Evolutionary conservation across 2,888 invertebrate species (phyloP).

Genomic region (Ectropis crepuscularia): DNA sequence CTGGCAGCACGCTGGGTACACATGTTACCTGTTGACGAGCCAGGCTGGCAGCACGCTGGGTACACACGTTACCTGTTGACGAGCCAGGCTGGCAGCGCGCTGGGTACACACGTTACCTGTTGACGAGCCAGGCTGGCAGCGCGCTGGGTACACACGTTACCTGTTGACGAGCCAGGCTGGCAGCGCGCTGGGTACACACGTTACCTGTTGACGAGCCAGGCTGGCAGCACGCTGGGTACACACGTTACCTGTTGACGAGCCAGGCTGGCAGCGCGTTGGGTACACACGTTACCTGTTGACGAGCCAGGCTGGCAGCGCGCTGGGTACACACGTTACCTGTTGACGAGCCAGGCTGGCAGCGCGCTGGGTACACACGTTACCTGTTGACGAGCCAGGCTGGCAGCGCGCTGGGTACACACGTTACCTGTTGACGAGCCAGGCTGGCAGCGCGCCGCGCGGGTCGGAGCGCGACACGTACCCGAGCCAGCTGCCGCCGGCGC

Average conservation of each 20-base stretch:
- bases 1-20: too few species aligned
- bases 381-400: conserved; percentile 93
- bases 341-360: conserved; percentile 95
- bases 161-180: conserved; percentile 96
- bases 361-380: conserved; percentile 86
- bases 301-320: conserved; percentile 86
- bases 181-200: conserved; percentile 87
- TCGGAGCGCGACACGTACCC: conserved; percentile 96
- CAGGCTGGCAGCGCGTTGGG: conserved; percentile 94
- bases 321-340: conserved; percentile 76
- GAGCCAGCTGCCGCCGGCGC: conserved; percentile 88
- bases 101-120: conserved; percentile 76
- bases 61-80: too few species aligned
- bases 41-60: too few species aligned
- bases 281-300: conserved; percentile 87
- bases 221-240: conserved; percentile 44
- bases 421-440: conserved; percentile 93
- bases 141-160: conserved; percentile 43
- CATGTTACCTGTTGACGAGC: neutral
- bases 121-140: conserved; percentile 90
- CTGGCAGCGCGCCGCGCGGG: conserved; percentile 93
- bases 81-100: too few species aligned
- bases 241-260: conserved; percentile 90
- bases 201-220: conserved; percentile 94
- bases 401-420: too few species aligned